Percentiles rank a stretch among this genome's conserved stretches.
Conservation (phyloP, 2,797 vertebrate species). For the Darevskia mixta region DNA sequence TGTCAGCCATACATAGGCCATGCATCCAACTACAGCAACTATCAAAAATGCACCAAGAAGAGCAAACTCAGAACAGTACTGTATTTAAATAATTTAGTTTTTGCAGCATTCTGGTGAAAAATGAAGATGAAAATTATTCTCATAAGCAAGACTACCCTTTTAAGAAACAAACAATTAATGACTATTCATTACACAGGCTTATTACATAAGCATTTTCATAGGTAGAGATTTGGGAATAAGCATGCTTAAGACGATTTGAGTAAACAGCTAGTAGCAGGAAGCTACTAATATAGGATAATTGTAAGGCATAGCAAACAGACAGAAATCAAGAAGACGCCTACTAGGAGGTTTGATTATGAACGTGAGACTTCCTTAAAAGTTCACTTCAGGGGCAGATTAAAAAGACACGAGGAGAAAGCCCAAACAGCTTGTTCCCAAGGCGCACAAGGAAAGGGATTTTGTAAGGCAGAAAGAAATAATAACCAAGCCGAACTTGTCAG, state of each 20-base stretch:
- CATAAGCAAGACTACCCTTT: neutral
- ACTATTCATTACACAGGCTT: neutral
- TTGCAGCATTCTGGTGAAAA: neutral
- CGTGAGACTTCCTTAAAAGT: constrained; percentile 22
- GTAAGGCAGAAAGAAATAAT: too few relatives aligned
- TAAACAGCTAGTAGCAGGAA: neutral
- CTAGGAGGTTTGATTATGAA: constrained; percentile 12
- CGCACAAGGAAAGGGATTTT: neutral
- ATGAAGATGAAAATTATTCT: rapidly evolving
- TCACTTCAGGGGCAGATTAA: constrained; percentile 3
- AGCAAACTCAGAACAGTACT: constrained; percentile 1
- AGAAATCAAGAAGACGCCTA: neutral
- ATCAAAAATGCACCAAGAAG: constrained; percentile 38
- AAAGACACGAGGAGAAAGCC: too few relatives aligned
- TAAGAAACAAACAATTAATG: neutral
- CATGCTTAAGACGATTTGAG: neutral
- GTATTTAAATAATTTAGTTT: neutral
- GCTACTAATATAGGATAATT: neutral
- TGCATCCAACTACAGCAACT: neutral
- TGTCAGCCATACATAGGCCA: neutral
- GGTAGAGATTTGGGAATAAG: neutral
- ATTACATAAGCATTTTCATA: constrained; percentile 3
- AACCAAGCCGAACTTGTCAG: neutral
- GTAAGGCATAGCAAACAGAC: neutral
- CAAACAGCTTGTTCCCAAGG: neutral